Conservation (phyloP, 2,888 invertebrate species). For the Scaptomyza reducta region DNA sequence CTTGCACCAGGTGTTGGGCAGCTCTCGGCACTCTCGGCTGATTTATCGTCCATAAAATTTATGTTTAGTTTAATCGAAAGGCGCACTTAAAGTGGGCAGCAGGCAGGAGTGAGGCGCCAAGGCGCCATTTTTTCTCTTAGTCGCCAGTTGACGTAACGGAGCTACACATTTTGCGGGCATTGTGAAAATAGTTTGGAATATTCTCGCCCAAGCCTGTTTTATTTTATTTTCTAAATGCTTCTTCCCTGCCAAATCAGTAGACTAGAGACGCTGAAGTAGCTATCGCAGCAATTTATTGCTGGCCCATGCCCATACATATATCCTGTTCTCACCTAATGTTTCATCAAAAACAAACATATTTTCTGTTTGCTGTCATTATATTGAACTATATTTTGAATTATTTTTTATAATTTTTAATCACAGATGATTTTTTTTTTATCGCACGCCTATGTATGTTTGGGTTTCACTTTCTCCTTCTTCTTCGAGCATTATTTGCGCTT, state of each 20-base stretch:
- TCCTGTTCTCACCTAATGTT: not conserved
- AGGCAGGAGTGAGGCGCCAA: not conserved
- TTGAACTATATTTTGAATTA: not conserved
- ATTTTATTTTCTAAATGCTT: conserved; percentile 38
- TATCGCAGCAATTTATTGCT: conserved; percentile 69
- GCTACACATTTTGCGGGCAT: conserved; percentile 8
- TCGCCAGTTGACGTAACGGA: conserved; percentile 9
- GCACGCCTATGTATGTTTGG: no score
- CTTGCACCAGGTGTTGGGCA: conserved; percentile 64
- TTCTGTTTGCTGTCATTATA: not conserved
- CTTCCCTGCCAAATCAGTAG: conserved; percentile 20
- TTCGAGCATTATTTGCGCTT: no score
- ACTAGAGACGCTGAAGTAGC: conserved; percentile 48
- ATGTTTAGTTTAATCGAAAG: conserved; percentile 81
- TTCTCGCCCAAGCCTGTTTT: conserved; percentile 36
- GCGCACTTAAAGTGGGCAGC: conserved; percentile 53
- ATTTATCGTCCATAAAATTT: conserved; percentile 77
- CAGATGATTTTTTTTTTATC: no score
- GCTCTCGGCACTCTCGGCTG: conserved; percentile 56
- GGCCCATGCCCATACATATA: conserved; percentile 12
- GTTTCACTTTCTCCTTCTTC: no score
- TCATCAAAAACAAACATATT: not conserved
- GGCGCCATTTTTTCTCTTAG: not conserved
- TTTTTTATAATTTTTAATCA: no score
- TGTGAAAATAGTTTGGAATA: conserved; percentile 14